Evolutionary conservation across 1,140 invertebrate species (phyloP).

Genomic region (Bombyx mandarina): DNA sequence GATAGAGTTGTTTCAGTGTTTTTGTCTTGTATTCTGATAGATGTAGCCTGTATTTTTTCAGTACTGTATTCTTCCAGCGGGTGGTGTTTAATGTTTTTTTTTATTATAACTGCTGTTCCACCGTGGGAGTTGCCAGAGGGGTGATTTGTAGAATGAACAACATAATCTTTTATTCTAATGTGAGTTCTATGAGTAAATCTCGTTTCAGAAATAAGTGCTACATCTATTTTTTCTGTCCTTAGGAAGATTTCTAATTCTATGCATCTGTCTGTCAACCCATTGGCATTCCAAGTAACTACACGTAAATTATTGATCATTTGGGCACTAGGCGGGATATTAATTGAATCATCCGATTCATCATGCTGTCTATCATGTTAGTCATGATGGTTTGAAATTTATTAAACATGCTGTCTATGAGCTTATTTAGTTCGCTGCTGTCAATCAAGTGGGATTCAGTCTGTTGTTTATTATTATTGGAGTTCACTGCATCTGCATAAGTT

Average conservation of each 20-base stretch:
- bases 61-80: too few relatives aligned
- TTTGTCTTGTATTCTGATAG: too few relatives aligned
- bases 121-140: conserved; percentile 17
- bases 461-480: not conserved
- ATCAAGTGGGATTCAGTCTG: not conserved
- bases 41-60: too few relatives aligned
- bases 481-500: conserved; percentile 13
- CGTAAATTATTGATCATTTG: conserved; percentile 5
- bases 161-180: conserved; percentile 11
- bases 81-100: too few relatives aligned
- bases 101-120: conserved; percentile 17
- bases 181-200: conserved; percentile 10
- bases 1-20: too few relatives aligned
- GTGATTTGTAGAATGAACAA: conserved; percentile 14
- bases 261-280: conserved; percentile 10
- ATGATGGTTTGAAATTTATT: conserved; percentile 12
- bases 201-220: conserved; percentile 18
- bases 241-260: conserved; percentile 14
- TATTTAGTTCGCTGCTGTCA: too few relatives aligned
- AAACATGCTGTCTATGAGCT: conserved; percentile 9
- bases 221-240: conserved; percentile 13
- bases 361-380: conserved; percentile 14
- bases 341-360: conserved; percentile 15
- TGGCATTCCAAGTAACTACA: conserved; percentile 14
- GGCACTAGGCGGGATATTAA: conserved; percentile 6